Base-by-base conservation (phyloP, 2,797 vertebrate genomes). In the Pangasius macronema region DNA sequence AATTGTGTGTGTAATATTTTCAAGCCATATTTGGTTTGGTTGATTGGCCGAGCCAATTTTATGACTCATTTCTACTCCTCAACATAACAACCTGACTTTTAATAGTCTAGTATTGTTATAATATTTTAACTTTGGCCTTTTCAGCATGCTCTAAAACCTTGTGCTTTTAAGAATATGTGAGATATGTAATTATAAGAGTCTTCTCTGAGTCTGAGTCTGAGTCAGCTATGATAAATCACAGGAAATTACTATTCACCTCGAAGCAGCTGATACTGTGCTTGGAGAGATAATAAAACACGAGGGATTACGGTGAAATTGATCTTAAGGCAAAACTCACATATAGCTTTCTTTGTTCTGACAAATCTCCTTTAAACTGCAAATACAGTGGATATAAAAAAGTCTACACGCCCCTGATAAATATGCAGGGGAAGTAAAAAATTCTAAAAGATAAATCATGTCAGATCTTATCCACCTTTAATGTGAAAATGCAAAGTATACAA, bases 211-310 rank as follows among this genome's bases (percentile, higher is more conserved):
- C 7, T 20, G 75, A 33, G n/a, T 10, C n/a, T 20, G 75, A 55
- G 33, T 57, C 76, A 22, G 33, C 53, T 36, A 36, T 22, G 33
- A 80, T 80, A 57, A 36, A 57, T 57, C 77, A 13, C 18, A 39
- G 51, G 51, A n/a, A 33, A 55, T 79, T 36, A 79, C 75, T 4
- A 5, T 33, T 10, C 18, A 33, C 75, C n/a, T 53, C 75, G 36
- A 36, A 79, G 75, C 49, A 24, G 53, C 53, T 36, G 77, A 59
- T 36, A 57, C 20, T 39, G 53, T 59, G 53, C 39, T 57, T 79
- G 53, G 59, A 39, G 77, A 80, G 9, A 13, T 59, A 61, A 81
- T 81, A 61, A 61, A 81, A 42, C 79, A 61, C 16, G 55, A 61
- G 33, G 79, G 79, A 81, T 81, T 81, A 59, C 20, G 0, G 51